Evolutionary conservation across 23 tunicate genomes (phyloP).

Genomic region (Styela clava): DNA sequence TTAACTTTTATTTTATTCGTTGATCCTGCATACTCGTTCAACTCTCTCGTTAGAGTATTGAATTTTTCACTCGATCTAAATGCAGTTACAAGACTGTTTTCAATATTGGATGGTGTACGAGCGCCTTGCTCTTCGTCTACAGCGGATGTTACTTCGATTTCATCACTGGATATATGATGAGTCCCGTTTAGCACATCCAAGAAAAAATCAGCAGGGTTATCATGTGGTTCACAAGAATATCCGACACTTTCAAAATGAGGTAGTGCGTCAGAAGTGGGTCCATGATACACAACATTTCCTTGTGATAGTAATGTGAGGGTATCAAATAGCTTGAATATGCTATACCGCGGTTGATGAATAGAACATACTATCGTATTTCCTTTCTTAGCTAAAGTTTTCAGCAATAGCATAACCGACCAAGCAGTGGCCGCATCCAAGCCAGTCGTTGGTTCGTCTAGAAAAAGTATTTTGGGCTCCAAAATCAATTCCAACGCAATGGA

Average conservation of each 20-base stretch:
- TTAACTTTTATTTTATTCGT: neutral
- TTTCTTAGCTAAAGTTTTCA: conserved; percentile 59
- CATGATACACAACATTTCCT: conserved; percentile 71
- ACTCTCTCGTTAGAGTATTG: neutral
- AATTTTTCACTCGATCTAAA: neutral
- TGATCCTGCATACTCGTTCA: neutral
- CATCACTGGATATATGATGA: neutral
- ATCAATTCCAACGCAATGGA: conserved; percentile 85
- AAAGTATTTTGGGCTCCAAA: conserved; percentile 72
- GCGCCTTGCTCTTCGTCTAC: neutral
- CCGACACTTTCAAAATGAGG: conserved; percentile 76
- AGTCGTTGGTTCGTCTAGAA: conserved; percentile 82
- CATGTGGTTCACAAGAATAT: conserved; percentile 77
- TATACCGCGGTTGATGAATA: conserved; percentile 90
- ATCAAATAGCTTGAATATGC: conserved; percentile 72
- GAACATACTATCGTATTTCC: conserved; percentile 75
- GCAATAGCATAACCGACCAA: conserved; percentile 66
- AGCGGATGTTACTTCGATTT: neutral
- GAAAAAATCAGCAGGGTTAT: conserved; percentile 92
- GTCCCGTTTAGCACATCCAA: conserved; percentile 89
- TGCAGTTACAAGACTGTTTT: neutral
- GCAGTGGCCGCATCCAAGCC: conserved; percentile 96
- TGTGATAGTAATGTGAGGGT: conserved; percentile 65
- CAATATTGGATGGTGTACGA: neutral
- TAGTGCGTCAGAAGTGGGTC: conserved; percentile 45